phyloP scores from a whole-genome alignment of 2,797 vertebrate species.

The Pangasius krempfi region DNA sequence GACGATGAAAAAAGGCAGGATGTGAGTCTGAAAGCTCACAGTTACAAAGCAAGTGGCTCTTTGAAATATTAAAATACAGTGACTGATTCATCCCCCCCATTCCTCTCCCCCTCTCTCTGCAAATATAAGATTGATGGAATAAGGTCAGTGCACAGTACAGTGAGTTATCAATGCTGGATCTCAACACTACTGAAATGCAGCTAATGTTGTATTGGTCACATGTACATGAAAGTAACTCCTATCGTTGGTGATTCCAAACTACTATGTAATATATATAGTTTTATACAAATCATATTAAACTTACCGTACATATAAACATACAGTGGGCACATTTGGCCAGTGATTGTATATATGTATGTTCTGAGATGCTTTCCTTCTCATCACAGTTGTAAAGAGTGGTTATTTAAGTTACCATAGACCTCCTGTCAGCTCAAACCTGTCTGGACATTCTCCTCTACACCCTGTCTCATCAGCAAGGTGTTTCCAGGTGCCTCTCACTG shows the following conservation, averaged over 20 bases:
- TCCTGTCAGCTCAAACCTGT: background rate
- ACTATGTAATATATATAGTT: background rate
- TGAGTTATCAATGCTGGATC: constrained; percentile 35
- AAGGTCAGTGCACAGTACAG: constrained; percentile 68
- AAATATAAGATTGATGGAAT: constrained; percentile 76
- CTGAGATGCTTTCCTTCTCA: background rate
- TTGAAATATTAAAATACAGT: constrained; percentile 78
- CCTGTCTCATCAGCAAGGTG: background rate
- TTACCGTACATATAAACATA: background rate
- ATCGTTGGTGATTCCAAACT: background rate
- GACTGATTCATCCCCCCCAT: constrained; percentile 61
- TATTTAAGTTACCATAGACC: background rate
- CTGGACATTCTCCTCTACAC: background rate
- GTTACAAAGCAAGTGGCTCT: constrained; percentile 62
- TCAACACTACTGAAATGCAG: constrained; percentile 35
- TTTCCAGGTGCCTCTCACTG: background rate
- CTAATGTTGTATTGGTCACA: constrained; percentile 28
- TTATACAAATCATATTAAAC: background rate
- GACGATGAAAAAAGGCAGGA: constrained; percentile 32
- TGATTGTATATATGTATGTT: background rate
- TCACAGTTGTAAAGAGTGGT: background rate
- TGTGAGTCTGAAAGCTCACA: constrained; percentile 56
- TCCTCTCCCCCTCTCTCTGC: constrained; percentile 10
- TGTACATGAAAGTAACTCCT: constrained; percentile 18
- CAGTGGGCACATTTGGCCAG: background rate